phyloP scores from a whole-genome alignment of 2,888 invertebrate species.

The Euproctis similis region DNA sequence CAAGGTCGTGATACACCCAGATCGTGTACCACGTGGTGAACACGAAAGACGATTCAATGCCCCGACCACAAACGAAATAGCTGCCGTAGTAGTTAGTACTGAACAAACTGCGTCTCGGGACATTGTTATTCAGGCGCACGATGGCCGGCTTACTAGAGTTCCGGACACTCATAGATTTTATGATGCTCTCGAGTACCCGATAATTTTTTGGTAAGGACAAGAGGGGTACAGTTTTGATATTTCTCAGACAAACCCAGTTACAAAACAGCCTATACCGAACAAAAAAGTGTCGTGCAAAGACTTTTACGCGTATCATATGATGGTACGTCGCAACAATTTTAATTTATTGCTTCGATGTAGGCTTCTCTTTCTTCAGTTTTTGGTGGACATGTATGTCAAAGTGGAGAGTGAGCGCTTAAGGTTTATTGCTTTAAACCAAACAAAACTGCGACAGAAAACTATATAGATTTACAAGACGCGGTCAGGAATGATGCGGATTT shows the following conservation, averaged over 20 bases:
- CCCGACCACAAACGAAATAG: too few relatives aligned
- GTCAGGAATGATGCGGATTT: conserved; percentile 7
- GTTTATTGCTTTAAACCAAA: conserved; percentile 5
- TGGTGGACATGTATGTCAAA: conserved; percentile 15
- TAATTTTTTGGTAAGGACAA: conserved; percentile 24
- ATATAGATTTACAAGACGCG: conserved; percentile 11
- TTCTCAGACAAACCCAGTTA: conserved; percentile 16
- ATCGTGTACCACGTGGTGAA: conserved; percentile 27
- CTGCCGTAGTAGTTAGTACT: conserved; percentile 24
- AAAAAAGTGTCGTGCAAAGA: too few relatives aligned
- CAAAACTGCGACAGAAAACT: conserved; percentile 8
- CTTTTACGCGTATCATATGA: too few relatives aligned
- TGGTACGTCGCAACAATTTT: too few relatives aligned
- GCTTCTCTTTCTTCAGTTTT: conserved; percentile 2
- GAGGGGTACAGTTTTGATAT: conserved; percentile 18
- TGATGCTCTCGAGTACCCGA: conserved; percentile 33
- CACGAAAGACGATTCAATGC: conserved; percentile 28
- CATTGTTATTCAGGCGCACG: conserved; percentile 33
- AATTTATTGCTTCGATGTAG: not conserved
- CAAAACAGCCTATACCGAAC: too few relatives aligned
- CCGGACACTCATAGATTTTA: conserved; percentile 32
- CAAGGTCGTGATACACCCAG: conserved; percentile 23
- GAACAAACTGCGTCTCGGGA: conserved; percentile 20
- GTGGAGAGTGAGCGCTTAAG: conserved; percentile 3
- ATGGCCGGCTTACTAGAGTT: conserved; percentile 23